phyloP scores from a whole-genome alignment of 2,113 vertebrate genomes.

The Trichomycterus rosablanca region DNA sequence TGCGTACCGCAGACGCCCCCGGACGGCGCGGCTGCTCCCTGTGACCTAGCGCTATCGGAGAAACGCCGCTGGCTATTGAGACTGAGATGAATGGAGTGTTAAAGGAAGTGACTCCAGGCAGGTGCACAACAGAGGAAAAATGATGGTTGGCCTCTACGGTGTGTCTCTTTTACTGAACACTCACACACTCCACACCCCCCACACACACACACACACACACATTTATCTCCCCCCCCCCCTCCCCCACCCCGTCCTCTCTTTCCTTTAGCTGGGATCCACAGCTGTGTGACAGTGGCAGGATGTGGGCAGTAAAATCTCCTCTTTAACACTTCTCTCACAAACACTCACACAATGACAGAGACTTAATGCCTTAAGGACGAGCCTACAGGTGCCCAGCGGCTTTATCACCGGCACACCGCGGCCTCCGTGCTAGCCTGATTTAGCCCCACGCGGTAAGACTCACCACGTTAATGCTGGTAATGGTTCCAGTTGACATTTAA shows the following conservation, averaged over 20 bases:
- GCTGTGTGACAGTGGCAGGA: conserved; percentile 23
- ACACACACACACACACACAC: too few relatives aligned
- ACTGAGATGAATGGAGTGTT: too few relatives aligned
- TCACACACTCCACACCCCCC: too few relatives aligned
- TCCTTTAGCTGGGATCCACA: conserved; percentile 1
- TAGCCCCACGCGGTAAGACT: too few relatives aligned
- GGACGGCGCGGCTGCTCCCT: too few relatives aligned
- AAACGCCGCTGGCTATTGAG: not conserved
- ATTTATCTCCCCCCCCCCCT: too few relatives aligned
- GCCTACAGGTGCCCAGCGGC: not conserved
- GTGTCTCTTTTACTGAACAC: too few relatives aligned
- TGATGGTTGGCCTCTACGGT: not conserved
- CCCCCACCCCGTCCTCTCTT: not conserved
- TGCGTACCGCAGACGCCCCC: too few relatives aligned
- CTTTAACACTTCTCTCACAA: conserved; percentile 14
- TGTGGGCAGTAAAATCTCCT: conserved; percentile 16
- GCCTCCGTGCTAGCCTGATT: too few relatives aligned
- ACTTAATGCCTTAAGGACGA: not conserved
- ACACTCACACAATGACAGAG: not conserved
- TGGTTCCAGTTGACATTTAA: too few relatives aligned
- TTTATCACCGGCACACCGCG: not conserved
- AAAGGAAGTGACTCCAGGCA: not conserved
- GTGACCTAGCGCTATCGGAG: too few relatives aligned
- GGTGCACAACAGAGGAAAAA: not conserved
- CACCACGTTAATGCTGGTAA: too few relatives aligned